Evolutionary conservation across 2,797 vertebrate genomes (phyloP), one percentile per base, ranked within the genome.

Genomic region (Smutsia temminckii): DNA sequence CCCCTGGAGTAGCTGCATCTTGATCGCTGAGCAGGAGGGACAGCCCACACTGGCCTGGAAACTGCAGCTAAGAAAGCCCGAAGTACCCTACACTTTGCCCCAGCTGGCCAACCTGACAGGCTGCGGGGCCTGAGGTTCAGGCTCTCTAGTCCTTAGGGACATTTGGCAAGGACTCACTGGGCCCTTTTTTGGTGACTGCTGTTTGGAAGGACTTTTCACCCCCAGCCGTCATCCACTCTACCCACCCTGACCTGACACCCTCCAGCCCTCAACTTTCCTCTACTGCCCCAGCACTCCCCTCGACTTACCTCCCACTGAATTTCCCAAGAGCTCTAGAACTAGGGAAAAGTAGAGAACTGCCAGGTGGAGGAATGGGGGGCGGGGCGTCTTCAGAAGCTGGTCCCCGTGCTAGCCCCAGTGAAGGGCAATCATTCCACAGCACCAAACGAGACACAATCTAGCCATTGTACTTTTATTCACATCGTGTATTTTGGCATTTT

Each of bases 401-500:
- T 29, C 69, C 29, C 40, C 78, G 64, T 68, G 78, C 69, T 61
- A 75, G 32, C 37, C 32, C 83, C 32, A 57, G 42, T n/a, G 37
- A 89, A 71, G 51, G 4, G 25, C n/a, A 37, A 46, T 12, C 53
- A 78, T 57, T 37, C 37, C 32, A 8, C 49, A 13, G 11, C 55
- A 84, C 57, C 37, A 51, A 75, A 92, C 61, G 77, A 72, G 83
- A 91, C 80, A 79, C 80, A 34, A 53, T 29, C 51, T 55, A 95
- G 55, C 91, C 91, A 69, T 14, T 89, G 89, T 94, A 97, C 68
- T 94, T 97, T 98, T 97, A 98, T 97, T 98, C 97, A 96, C 97
- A 97, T 97, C 91, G 3, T 95, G 96, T 97, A 77, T 96, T 98
- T 97, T 97, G 97, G 97, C 96, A 95, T 97, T 97, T 97, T 96